Conservation (phyloP, 2,888 invertebrate genomes). For the Xanthorhoe designata region DNA sequence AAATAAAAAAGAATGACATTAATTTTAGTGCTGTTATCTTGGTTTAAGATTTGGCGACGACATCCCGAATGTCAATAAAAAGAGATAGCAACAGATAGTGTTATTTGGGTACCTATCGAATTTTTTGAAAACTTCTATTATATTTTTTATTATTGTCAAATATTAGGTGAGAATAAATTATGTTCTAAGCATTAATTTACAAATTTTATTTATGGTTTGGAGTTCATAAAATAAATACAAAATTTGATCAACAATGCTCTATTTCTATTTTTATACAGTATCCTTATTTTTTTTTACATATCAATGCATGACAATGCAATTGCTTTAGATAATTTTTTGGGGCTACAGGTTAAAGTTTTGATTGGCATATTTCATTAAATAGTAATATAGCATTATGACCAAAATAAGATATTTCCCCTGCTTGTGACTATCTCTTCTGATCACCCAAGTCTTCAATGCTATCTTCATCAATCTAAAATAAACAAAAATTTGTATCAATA, state of each 20-base stretch:
- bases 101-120: too few species aligned
- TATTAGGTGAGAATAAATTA: neutral
- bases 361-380: slow-evolving; percentile 7
- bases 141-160: too few species aligned
- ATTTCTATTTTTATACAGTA: slow-evolving; percentile 50
- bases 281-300: neutral
- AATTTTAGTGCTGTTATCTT: too few species aligned
- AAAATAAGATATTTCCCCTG: slow-evolving; percentile 29
- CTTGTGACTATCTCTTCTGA: slow-evolving; percentile 91
- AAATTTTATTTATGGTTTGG: slow-evolving; percentile 48
- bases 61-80: too few species aligned
- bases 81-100: too few species aligned
- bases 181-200: slow-evolving; percentile 20
- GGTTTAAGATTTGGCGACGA: too few species aligned
- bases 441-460: slow-evolving; percentile 96
- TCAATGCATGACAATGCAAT: neutral
- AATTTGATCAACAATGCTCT: slow-evolving; percentile 51
- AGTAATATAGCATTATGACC: slow-evolving; percentile 53
- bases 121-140: too few species aligned
- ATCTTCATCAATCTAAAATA: slow-evolving; percentile 90
- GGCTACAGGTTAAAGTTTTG: too few species aligned
- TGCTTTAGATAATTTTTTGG: too few species aligned
- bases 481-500: neutral
- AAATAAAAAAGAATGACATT: too few species aligned
- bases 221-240: slow-evolving; percentile 53